These are phyloP conservation scores for Notothenia coriiceps DNA, from an alignment of 2,113 vertebrate genomes.

Conservation along the genomic window DNA sequence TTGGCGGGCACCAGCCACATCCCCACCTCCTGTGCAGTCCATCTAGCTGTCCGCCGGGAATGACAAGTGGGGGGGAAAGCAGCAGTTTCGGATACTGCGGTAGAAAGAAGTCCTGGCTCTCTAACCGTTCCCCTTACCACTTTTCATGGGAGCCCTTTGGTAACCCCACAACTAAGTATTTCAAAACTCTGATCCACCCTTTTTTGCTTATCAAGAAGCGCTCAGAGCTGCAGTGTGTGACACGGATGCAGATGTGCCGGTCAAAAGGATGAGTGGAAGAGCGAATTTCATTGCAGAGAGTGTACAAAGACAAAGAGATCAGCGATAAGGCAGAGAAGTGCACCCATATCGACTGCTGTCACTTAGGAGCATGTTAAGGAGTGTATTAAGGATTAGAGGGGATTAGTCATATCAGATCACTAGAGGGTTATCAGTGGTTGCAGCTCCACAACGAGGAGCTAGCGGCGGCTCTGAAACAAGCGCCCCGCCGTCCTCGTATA, in stretches of 20 bases:
- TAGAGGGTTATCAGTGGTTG: constrained; percentile 78
- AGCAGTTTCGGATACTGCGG: constrained; percentile 46
- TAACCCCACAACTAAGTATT: constrained; percentile 45
- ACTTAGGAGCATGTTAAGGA: constrained; percentile 82
- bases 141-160: constrained; percentile 6
- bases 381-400: constrained; percentile 84
- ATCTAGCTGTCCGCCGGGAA: constrained; percentile 57
- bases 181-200: constrained; percentile 44
- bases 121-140: background rate
- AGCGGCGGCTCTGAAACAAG: constrained; percentile 50
- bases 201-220: constrained; percentile 34
- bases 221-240: constrained; percentile 40
- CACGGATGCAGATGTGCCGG: constrained; percentile 64
- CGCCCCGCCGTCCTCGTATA: constrained; percentile 27
- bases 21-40: constrained; percentile 57
- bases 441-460: constrained; percentile 68
- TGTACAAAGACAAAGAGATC: constrained; percentile 78
- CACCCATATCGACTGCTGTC: constrained; percentile 82
- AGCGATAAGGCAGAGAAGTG: constrained; percentile 73
- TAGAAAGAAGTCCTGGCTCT: constrained; percentile 11
- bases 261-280: constrained; percentile 54
- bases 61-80: constrained; percentile 24
- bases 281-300: constrained; percentile 57
- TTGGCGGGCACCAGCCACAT: constrained; percentile 46
- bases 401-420: constrained; percentile 85